Base-by-base conservation (phyloP, 2,888 invertebrate species). In the Heliconius aoede region DNA sequence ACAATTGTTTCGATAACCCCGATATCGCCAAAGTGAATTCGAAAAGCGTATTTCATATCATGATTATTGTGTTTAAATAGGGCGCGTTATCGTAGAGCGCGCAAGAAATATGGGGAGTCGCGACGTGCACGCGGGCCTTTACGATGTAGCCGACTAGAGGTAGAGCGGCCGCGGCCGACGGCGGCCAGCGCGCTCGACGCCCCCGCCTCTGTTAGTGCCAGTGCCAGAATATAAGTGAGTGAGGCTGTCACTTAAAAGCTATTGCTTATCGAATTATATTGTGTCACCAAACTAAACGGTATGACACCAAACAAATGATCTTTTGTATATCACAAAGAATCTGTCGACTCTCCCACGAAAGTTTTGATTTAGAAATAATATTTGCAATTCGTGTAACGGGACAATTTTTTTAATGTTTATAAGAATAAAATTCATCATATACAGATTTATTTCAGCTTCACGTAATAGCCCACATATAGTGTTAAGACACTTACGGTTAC, bases 251-350 rank as follows among this genome's bases (percentile, higher is more conserved):
- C 83, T 82, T 75, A 87, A 91, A 92, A 89, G 91, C 87, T 88
- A 90, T 91, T 88, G 90, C 88, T 90, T 92, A 92, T 90, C 88
- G 86, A 89, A 90, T 85, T 85, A 86, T 85, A 89, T 87, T 89
- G 86, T 87, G 84, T 80, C 80, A 84, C 83, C 86, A 85, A 86
- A 84, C 83, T 86, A 85, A 86, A 85, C 82, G 81, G 81, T 82
- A 81, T 81, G 86, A 87, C 86, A 89, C 85, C 82, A 87, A 89
- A 89, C 86, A 88, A 89, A 89, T 87, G 83, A 78, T 84, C 84
- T 83, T 83, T 83, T 83, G 81, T 84, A 80, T 83, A 78, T 82
- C 82, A 87, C 87, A 88, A 88, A 87, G 80, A 82, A 79, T 80
- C 76, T 81, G 83, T 73, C 78, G 84, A 72, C 85, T 84, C 86